Evolutionary conservation across 2,113 vertebrate genomes (phyloP), one percentile per base, ranked within the genome.

Genomic region (Antigone vipio): DNA sequence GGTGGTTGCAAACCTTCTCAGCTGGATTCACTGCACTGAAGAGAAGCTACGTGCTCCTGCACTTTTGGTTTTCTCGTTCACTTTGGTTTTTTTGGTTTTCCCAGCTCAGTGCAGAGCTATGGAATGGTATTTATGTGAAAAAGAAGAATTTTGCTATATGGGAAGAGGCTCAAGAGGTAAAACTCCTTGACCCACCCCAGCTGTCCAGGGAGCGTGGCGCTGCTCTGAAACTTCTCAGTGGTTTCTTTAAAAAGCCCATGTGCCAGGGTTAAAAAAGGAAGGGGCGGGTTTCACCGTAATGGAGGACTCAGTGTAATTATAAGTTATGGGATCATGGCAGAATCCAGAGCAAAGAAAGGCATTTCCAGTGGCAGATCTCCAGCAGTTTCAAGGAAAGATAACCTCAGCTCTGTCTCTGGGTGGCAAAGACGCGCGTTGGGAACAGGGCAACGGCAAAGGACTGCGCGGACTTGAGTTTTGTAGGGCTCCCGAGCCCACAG

Each of bases 291-390:
- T 83, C 78, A 23, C 29, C 2, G 2, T 52, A 50, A 75, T 59
- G 83, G 73, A 49, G 55, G 92, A 89, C 60, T 44, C 50, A 5
- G 47, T 30, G 40, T 78, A 93, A 94, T 95, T 89, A 67, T 30
- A 91, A 91, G 58, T 86, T 96, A 90, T 0, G 0, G 72, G 90
- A 86, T 63, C n/a, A 45, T 8, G 60, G 75, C 72, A 83, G 87
- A 95, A 82, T 67, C 42, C 59, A 77, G 74, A 91, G 81, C 53
- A 96, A 91, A 85, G 67, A 49, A 63, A 85, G 29, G 71, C 95
- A 93, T 49, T 88, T 89, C 81, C 87, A 85, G 60, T 14, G 58
- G 89, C 93, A 94, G 62, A 74, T 53, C 47, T 94, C 77, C 88
- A 91, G 92, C 77, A 60, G 66, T 12, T 87, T 81, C 85, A 71